Evolutionary conservation across 1,140 invertebrate species (phyloP).

Genomic region (Coelopa frigida): DNA sequence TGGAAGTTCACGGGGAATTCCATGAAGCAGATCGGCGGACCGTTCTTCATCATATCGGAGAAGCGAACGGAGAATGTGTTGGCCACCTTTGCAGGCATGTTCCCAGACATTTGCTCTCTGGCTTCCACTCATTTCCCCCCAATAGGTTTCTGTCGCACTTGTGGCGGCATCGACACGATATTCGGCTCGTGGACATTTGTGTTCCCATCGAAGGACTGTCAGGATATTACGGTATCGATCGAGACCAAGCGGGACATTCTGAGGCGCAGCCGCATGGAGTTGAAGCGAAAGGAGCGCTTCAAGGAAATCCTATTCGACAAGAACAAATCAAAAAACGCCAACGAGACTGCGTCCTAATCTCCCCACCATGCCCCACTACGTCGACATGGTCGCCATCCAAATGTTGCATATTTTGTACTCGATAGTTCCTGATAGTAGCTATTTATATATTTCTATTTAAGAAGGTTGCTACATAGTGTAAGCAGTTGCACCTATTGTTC

Average conservation of each 20-base stretch:
- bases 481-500: too few species aligned
- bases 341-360: too few species aligned
- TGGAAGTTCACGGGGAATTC: slow-evolving; percentile 27
- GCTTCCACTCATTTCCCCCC: neutral
- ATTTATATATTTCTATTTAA: too few species aligned
- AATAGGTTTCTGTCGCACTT: slow-evolving; percentile 30
- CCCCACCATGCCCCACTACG: too few species aligned
- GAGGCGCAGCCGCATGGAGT: slow-evolving; percentile 24
- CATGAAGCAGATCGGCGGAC: slow-evolving; percentile 23
- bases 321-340: too few species aligned
- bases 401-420: too few species aligned
- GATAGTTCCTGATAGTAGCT: too few species aligned
- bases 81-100: slow-evolving; percentile 22
- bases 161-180: slow-evolving; percentile 36
- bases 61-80: slow-evolving; percentile 19
- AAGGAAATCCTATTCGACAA: slow-evolving; percentile 25
- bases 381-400: too few species aligned
- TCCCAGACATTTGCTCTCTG: neutral
- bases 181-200: slow-evolving; percentile 38
- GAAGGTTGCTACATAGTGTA: too few species aligned
- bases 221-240: slow-evolving; percentile 31
- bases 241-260: slow-evolving; percentile 34
- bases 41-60: slow-evolving; percentile 20
- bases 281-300: slow-evolving; percentile 20
- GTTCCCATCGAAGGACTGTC: slow-evolving; percentile 28